These are phyloP conservation scores for Asarcornis scutulata DNA, from an alignment of 2,113 vertebrate species.

Conservation along the genomic window DNA sequence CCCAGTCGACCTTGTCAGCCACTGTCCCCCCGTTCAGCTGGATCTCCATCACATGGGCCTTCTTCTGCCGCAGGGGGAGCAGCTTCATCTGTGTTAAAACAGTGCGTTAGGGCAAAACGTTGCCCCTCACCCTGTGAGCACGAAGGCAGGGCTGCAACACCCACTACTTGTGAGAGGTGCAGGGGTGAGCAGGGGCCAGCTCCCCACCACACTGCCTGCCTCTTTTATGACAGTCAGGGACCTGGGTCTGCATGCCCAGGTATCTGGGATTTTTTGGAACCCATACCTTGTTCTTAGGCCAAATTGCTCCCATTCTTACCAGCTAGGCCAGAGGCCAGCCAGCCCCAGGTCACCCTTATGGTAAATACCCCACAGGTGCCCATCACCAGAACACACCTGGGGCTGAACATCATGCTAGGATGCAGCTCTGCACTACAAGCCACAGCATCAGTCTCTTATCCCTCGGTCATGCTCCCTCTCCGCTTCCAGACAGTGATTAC, in stretches of 20 bases:
- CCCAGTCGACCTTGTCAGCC: conserved; percentile 84
- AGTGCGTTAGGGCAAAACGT: accelerated
- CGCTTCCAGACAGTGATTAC: background rate
- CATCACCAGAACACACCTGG: background rate
- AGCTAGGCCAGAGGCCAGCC: no score
- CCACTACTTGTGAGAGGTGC: background rate
- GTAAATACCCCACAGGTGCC: background rate
- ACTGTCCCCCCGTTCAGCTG: conserved; percentile 81
- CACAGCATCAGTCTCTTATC: background rate
- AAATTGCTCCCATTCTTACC: background rate
- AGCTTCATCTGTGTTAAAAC: conserved; percentile 78
- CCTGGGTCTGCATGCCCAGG: background rate
- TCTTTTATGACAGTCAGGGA: background rate
- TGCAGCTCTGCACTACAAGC: background rate
- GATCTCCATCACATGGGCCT: conserved; percentile 85
- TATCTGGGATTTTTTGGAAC: background rate
- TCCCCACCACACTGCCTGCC: background rate
- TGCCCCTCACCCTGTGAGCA: accelerated
- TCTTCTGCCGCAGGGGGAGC: conserved; percentile 82
- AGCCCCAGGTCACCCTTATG: no score
- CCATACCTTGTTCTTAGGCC: background rate
- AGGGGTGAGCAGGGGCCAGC: background rate
- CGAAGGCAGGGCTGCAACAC: background rate
- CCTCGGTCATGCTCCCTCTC: background rate
- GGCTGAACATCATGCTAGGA: background rate